phyloP scores from a whole-genome alignment of 1,140 invertebrate species.

The Penaeus vannamei region DNA sequence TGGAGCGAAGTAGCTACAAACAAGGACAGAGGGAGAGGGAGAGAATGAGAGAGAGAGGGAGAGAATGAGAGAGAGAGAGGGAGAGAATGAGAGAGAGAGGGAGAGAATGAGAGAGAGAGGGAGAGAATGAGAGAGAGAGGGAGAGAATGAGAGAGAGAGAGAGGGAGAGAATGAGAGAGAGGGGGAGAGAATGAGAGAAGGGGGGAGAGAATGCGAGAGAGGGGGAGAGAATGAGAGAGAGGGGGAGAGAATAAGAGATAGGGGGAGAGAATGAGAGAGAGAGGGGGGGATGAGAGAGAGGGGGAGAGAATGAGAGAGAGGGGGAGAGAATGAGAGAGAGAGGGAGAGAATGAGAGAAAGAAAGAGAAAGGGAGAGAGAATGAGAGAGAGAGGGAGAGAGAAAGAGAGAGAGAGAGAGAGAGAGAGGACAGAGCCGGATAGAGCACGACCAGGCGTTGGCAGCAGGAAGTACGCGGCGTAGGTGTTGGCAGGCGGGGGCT shows the following conservation, averaged over 20 bases:
- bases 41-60: too few relatives aligned
- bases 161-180: background rate
- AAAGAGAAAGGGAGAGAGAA: slow-evolving; percentile 10
- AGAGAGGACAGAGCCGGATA: too few relatives aligned
- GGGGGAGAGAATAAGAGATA: slow-evolving; percentile 1
- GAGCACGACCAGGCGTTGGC: too few relatives aligned
- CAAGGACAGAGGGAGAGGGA: too few relatives aligned
- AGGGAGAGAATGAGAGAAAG: background rate
- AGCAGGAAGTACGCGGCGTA: too few relatives aligned
- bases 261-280: background rate
- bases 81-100: too few relatives aligned
- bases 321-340: background rate
- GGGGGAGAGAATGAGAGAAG: background rate
- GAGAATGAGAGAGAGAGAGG: too few relatives aligned
- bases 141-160: too few relatives aligned
- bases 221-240: background rate
- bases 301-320: background rate
- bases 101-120: too few relatives aligned
- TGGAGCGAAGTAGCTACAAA: too few relatives aligned
- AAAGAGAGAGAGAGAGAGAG: slow-evolving; percentile 1
- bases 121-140: too few relatives aligned
- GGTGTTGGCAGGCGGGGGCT: too few relatives aligned
- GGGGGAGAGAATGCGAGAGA: background rate
- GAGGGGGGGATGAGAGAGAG: background rate
- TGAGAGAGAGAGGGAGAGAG: slow-evolving; percentile 19